phyloP scores from a whole-genome alignment of 2,888 invertebrate genomes.

The Carterocephalus palaemon region DNA sequence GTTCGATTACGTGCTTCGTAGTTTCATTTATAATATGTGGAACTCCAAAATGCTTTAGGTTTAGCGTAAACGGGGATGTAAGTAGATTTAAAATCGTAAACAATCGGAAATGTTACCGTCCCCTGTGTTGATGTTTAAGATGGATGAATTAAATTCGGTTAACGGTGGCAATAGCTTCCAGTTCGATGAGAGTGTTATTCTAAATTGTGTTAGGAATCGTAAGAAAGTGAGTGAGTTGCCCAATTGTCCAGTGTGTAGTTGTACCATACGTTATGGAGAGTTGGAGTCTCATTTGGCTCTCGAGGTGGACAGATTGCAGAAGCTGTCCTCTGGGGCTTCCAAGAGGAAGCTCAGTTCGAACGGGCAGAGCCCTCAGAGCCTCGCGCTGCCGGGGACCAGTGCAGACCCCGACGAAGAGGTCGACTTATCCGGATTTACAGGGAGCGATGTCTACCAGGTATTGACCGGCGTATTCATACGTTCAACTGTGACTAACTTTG shows the following conservation, averaged over 20 bases:
- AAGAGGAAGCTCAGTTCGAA: constrained; percentile 63
- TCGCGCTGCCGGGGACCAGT: constrained; percentile 54
- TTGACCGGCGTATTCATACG: no score
- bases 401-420: constrained; percentile 50
- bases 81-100: constrained; percentile 59
- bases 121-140: constrained; percentile 61
- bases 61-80: constrained; percentile 49
- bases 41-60: constrained; percentile 42
- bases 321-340: constrained; percentile 51
- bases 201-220: constrained; percentile 76
- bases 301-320: constrained; percentile 81
- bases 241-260: constrained; percentile 94
- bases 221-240: constrained; percentile 82
- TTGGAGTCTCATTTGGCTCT: constrained; percentile 89
- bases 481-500: no score
- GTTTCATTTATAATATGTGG: constrained; percentile 42
- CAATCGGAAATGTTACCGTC: constrained; percentile 66
- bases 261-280: constrained; percentile 89
- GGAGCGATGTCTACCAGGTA: constrained; percentile 72
- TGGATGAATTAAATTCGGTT: constrained; percentile 63
- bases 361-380: constrained; percentile 33
- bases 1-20: constrained; percentile 46
- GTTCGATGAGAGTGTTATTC: constrained; percentile 66
- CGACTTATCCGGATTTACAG: constrained; percentile 63
- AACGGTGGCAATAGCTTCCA: constrained; percentile 33